These are phyloP conservation scores for Conger conger DNA, from an alignment of 2,113 vertebrate genomes.

Conservation along the genomic window DNA sequence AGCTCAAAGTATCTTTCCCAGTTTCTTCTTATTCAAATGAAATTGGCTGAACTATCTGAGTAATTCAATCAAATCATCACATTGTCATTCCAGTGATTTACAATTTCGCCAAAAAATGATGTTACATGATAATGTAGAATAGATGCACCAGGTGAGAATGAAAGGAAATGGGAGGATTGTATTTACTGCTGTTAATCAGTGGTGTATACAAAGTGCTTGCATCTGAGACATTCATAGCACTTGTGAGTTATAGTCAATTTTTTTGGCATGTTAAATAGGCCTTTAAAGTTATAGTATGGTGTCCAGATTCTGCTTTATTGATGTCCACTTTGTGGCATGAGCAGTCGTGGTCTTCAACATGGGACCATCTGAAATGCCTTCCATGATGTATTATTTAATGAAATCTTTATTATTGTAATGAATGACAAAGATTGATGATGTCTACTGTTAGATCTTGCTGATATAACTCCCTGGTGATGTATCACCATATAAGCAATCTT, in stretches of 20 bases:
- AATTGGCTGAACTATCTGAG: background rate
- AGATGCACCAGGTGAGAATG: too few relatives aligned
- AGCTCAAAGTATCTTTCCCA: too few relatives aligned
- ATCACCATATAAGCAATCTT: background rate
- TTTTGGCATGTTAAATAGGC: background rate
- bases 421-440: slow-evolving; percentile 1
- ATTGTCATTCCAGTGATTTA: too few relatives aligned
- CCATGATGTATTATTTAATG: background rate
- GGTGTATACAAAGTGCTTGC: background rate
- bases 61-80: too few relatives aligned
- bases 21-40: background rate
- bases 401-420: slow-evolving; percentile 12
- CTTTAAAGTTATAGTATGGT: background rate
- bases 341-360: background rate
- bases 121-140: too few relatives aligned
- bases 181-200: too few relatives aligned
- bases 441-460: background rate
- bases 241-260: too few relatives aligned
- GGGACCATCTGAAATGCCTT: background rate
- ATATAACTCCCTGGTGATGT: background rate
- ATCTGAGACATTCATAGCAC: too few relatives aligned
- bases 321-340: background rate
- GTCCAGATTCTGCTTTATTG: background rate
- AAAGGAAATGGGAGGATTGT: too few relatives aligned
- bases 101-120: too few relatives aligned